Conservation (phyloP, 2,888 invertebrate genomes). For the Oxyscelio sp. region DNA sequence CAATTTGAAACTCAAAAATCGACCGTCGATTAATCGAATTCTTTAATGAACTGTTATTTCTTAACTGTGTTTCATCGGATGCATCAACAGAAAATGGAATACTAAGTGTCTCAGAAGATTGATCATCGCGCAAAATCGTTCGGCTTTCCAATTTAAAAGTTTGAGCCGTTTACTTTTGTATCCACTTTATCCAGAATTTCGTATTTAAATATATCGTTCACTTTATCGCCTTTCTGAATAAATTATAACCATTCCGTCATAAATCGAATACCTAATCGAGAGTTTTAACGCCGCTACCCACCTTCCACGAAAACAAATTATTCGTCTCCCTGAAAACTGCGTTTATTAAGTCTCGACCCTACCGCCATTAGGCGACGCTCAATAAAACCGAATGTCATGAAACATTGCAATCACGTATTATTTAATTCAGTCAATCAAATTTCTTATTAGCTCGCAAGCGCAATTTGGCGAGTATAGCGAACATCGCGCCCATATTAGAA, state of each 20-base stretch:
- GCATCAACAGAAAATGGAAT: no score
- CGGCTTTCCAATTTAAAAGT: no score
- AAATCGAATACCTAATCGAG: constrained; percentile 1
- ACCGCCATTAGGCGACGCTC: background rate
- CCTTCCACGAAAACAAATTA: constrained; percentile 2
- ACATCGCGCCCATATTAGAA: constrained; percentile 86
- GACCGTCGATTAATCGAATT: no score
- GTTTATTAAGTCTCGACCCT: constrained; percentile 12
- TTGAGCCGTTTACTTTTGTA: no score
- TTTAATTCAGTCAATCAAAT: constrained; percentile 89
- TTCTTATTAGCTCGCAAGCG: constrained; percentile 87
- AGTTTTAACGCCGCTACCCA: background rate
- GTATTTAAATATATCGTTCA: background rate
- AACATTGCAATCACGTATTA: constrained; percentile 87
- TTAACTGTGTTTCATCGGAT: no score
- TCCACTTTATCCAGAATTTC: background rate
- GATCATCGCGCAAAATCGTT: no score
- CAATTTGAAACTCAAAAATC: no score
- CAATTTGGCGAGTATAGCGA: constrained; percentile 86
- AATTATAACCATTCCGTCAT: constrained; percentile 1
- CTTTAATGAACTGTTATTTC: no score
- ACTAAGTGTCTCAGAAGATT: no score
- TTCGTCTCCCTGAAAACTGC: background rate
- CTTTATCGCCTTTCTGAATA: background rate
- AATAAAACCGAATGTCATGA: constrained; percentile 75